Conservation (phyloP, 2,113 vertebrate species). For the Rhea pennata region DNA sequence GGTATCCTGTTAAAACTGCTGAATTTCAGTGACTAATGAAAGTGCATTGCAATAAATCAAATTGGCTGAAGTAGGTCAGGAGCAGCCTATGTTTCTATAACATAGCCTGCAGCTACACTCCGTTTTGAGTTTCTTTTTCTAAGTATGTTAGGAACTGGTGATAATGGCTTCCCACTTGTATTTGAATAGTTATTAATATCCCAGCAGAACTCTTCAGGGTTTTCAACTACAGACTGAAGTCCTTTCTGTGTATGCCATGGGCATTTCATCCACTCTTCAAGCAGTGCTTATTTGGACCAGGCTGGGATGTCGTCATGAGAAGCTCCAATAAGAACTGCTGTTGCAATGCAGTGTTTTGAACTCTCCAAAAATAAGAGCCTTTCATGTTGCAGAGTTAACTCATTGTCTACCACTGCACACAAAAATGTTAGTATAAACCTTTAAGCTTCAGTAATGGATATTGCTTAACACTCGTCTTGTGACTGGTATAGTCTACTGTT, state of each 20-base stretch:
- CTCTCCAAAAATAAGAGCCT: neutral
- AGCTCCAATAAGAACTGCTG: neutral
- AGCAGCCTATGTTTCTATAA: neutral
- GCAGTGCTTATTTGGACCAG: neutral
- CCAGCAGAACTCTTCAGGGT: neutral
- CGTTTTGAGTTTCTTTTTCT: neutral
- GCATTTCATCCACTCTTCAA: neutral
- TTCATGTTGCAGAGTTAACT: neutral
- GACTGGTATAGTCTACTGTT: neutral
- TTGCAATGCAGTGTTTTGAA: neutral
- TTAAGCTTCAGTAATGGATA: neutral
- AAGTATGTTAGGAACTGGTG: neutral
- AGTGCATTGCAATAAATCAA: neutral
- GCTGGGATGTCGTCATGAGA: neutral
- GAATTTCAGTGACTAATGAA: neutral
- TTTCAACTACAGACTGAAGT: neutral
- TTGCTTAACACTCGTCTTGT: neutral
- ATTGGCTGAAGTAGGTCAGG: neutral
- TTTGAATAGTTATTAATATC: neutral
- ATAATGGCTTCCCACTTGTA: neutral
- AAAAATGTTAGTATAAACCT: neutral
- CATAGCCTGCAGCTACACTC: neutral
- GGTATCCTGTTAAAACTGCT: neutral
- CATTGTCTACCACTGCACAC: neutral
- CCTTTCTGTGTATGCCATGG: neutral